phyloP scores from a whole-genome alignment of 1,140 invertebrate species.

The Cherax destructor region DNA sequence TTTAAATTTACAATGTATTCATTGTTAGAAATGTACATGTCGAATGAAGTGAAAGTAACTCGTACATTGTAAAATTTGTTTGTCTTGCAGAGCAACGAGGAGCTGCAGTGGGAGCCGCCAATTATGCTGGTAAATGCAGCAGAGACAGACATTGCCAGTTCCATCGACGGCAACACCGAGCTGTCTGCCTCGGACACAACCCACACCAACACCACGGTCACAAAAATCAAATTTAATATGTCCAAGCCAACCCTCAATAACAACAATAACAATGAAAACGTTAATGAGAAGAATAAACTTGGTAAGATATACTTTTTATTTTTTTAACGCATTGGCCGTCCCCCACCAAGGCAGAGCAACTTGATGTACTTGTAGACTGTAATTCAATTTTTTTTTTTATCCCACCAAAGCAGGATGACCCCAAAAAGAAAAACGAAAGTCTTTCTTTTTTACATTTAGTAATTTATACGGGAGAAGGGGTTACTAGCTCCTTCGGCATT shows the following conservation, averaged over 20 bases:
- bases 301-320: neutral
- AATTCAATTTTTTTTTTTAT: too few relatives aligned
- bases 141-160: conserved; percentile 60
- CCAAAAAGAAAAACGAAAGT: too few relatives aligned
- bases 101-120: conserved; percentile 10
- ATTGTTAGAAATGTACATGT: too few relatives aligned
- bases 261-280: neutral
- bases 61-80: neutral
- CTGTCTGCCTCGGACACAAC: conserved; percentile 12
- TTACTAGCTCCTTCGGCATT: too few relatives aligned
- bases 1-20: too few relatives aligned
- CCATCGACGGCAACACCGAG: conserved; percentile 64
- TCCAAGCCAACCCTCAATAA: conserved; percentile 27
- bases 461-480: too few relatives aligned
- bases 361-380: too few relatives aligned
- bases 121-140: conserved; percentile 53
- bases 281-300: neutral
- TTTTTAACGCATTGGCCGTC: neutral
- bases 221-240: conserved; percentile 37
- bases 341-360: too few relatives aligned
- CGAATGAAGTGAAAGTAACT: too few relatives aligned
- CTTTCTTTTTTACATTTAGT: too few relatives aligned
- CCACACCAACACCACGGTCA: neutral
- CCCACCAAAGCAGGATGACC: too few relatives aligned
- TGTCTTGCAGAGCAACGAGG: conserved; percentile 30